A percentile compares a stretch with the other conserved stretches of the same genome.
Conservation (phyloP, 92 coral and sea anemone genomes). For the Zoanthus sociatus region DNA sequence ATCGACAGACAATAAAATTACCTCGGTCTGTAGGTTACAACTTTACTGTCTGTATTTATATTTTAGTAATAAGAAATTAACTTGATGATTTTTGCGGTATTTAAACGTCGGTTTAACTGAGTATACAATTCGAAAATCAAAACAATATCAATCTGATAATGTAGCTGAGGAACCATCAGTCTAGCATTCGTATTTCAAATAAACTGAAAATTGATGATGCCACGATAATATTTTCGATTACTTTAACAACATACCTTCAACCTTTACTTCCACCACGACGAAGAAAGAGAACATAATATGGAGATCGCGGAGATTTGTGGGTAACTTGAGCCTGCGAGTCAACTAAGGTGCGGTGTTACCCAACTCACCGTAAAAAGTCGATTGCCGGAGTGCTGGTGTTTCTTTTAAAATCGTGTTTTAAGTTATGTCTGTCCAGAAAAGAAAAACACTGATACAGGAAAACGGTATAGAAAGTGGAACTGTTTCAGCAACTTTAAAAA, state of each 20-base stretch:
- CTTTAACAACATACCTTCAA: slow-evolving; percentile 4
- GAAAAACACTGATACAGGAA: slow-evolving; percentile 78
- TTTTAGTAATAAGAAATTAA: background rate
- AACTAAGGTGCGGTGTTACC: slow-evolving; percentile 58
- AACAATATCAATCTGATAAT: background rate
- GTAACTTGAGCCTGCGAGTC: slow-evolving; percentile 52
- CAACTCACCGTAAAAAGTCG: background rate
- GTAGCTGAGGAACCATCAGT: background rate
- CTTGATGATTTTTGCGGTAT: background rate
- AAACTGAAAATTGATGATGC: slow-evolving; percentile 6
- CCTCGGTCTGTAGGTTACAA: background rate
- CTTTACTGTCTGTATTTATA: background rate
- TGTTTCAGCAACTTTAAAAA: slow-evolving; percentile 85
- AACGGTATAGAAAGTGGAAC: slow-evolving; percentile 75
- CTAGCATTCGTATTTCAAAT: background rate
- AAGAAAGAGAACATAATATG: slow-evolving; percentile 83
- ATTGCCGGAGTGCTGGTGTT: background rate
- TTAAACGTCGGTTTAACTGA: background rate
- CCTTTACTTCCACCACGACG: slow-evolving; percentile 53
- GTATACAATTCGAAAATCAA: background rate
- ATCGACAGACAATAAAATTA: background rate
- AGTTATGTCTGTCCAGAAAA: slow-evolving; percentile 85
- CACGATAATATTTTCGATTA: slow-evolving; percentile 11
- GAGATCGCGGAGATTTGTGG: slow-evolving; percentile 71
- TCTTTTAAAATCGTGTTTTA: background rate